These are phyloP conservation scores for Amblyteles armatorius DNA, from an alignment of 2,888 invertebrate genomes.

Conservation along the genomic window DNA sequence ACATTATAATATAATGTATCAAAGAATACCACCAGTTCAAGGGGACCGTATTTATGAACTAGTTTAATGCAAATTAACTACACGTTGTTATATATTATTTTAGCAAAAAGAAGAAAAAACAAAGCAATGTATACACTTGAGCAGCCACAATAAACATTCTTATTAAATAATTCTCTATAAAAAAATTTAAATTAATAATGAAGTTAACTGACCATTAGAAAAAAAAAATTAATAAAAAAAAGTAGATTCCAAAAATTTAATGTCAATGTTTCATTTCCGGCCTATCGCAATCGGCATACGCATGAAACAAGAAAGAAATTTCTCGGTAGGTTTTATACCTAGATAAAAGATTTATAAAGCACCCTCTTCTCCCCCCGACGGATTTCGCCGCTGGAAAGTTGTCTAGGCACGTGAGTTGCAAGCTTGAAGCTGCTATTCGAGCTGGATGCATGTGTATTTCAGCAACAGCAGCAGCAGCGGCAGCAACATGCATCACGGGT, in stretches of 20 bases:
- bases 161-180: too few relatives aligned
- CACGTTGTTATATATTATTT: too few relatives aligned
- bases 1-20: too few relatives aligned
- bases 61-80: too few relatives aligned
- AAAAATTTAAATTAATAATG: too few relatives aligned
- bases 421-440: not conserved
- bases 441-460: constrained; percentile 30
- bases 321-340: not conserved
- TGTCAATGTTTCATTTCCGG: not conserved
- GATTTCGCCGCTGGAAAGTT: constrained; percentile 8
- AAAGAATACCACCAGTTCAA: too few relatives aligned
- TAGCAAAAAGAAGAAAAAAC: too few relatives aligned
- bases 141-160: too few relatives aligned
- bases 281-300: not conserved
- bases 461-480: constrained; percentile 33
- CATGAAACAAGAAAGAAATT: not conserved
- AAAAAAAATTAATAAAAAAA: too few relatives aligned
- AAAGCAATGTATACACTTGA: too few relatives aligned
- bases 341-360: constrained; percentile 7
- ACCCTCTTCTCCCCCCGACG: not conserved
- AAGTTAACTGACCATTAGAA: too few relatives aligned
- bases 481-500: constrained; percentile 35
- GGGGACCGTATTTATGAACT: too few relatives aligned
- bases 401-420: constrained; percentile 12
- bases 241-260: not conserved